Percentiles rank a stretch among this genome's conserved stretches.
These are phyloP conservation scores for Phalacrocorax aristotelis DNA, from an alignment of 2,113 vertebrate genomes.

Conservation along the genomic window DNA sequence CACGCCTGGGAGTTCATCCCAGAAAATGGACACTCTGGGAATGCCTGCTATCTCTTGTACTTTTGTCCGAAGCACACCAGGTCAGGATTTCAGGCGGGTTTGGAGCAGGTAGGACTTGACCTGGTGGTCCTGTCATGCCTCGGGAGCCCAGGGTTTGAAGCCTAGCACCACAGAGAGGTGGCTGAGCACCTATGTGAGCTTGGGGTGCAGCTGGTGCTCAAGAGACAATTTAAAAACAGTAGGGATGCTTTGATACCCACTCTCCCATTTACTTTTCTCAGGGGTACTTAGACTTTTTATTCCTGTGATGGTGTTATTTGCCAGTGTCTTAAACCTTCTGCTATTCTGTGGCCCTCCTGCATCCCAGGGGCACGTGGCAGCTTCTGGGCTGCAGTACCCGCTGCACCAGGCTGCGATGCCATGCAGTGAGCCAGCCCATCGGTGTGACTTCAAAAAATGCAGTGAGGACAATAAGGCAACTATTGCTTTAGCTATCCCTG, in stretches of 20 bases:
- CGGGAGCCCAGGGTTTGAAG: not conserved
- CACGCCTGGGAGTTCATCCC: not conserved
- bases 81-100: not conserved
- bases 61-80: not conserved
- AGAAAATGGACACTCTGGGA: not conserved
- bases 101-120: not conserved
- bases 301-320: not conserved
- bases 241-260: not conserved
- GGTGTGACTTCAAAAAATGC: not conserved
- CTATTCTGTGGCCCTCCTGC: not conserved
- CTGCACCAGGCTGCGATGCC: not conserved
- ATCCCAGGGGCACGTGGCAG: not conserved
- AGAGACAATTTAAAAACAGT: not conserved
- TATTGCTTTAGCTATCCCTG: slow-evolving; percentile 62
- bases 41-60: not conserved
- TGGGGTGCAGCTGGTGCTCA: not conserved
- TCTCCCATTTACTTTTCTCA: not conserved
- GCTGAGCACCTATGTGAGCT: not conserved
- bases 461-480: slow-evolving; percentile 50
- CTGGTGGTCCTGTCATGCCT: fast-evolving
- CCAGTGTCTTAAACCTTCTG: not conserved
- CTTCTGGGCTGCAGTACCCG: not conserved
- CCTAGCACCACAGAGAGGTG: not conserved
- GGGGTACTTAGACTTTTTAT: not conserved
- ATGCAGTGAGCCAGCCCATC: not conserved